Evolutionary conservation across 2,888 invertebrate species (phyloP), one percentile per base, ranked within the genome.

Genomic region (Acronicta alni): DNA sequence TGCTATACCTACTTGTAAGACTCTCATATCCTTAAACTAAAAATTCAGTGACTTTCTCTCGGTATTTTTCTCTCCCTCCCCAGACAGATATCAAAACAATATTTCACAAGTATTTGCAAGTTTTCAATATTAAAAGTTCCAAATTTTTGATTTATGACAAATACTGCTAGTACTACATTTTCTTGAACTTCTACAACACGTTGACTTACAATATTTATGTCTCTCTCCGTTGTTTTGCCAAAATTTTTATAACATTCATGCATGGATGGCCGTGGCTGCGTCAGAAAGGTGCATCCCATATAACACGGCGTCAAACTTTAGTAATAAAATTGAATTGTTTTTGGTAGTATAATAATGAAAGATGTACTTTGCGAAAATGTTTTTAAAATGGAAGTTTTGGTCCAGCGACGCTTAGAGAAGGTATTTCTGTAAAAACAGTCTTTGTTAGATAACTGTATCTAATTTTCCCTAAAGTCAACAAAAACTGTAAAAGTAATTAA

Each of bases 201-300:
- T 38, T 60, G 65, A 46, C 42, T 66, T 61, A 15, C 64, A 80
- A 74, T 72, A 74, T 81, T 81, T 77, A 82, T 71, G 69, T 57
- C 63, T 16, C 61, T 18, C 47, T 52, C 58, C 47, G 73, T 72
- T 85, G 83, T 85, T 83, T 83, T 85, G 83, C 77, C 83, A 80
- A 81, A 85, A 67, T 74, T 56, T 73, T 72, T 68, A 56, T 12
- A 67, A 64, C 77, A 77, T 67, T 73, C 67, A 75, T 68, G 75
- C 75, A 73, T 77, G 67, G 18, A 5, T 49, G 49, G 54, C 58
- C 47, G 26, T 47, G 37, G 63, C 47, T 65, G 49, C 65, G 65
- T 72, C 62, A 66, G 41, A 23, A 52, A 72, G 62, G 57, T 77
- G 75, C 66, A 66, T 39, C 35, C 0, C 37, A 64, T 63, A 75